These are phyloP conservation scores for Venturia canescens DNA, from an alignment of 1,140 invertebrate species.

Conservation along the genomic window DNA sequence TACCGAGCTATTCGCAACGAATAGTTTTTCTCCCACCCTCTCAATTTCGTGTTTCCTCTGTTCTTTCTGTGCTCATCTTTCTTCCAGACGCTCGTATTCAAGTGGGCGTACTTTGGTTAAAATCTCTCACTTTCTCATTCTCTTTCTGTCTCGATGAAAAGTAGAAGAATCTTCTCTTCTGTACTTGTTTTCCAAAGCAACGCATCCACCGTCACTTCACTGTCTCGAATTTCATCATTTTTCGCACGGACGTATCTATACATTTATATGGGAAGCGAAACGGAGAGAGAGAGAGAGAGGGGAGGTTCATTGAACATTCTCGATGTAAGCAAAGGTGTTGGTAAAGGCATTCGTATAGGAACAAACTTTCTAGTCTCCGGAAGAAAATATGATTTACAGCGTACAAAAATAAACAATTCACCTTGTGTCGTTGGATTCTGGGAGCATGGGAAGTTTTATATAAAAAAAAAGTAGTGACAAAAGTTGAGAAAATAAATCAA, in stretches of 20 bases:
- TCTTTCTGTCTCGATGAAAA: constrained; percentile 21
- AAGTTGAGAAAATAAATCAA: background rate
- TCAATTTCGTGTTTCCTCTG: background rate
- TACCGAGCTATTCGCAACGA: constrained; percentile 1
- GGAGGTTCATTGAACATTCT: background rate
- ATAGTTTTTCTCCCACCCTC: constrained; percentile 16
- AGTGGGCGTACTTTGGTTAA: background rate
- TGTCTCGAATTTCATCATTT: constrained; percentile 21
- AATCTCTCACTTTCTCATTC: background rate
- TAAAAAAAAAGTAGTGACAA: too few species aligned
- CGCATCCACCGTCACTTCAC: background rate
- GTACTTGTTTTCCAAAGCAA: constrained; percentile 23
- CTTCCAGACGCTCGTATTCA: background rate
- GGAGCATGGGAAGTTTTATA: too few species aligned
- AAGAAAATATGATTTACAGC: background rate
- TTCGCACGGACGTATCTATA: background rate
- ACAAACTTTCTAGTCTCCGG: background rate
- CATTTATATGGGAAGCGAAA: background rate
- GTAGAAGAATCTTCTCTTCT: background rate
- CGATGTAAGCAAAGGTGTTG: background rate
- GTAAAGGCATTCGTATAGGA: background rate
- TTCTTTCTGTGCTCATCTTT: constrained; percentile 7
- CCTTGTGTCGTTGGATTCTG: too few species aligned
- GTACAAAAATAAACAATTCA: too few species aligned
- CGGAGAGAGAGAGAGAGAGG: too few species aligned